Base-by-base conservation (phyloP, 1,140 invertebrate genomes). In the Drosophila subpulchrella region DNA sequence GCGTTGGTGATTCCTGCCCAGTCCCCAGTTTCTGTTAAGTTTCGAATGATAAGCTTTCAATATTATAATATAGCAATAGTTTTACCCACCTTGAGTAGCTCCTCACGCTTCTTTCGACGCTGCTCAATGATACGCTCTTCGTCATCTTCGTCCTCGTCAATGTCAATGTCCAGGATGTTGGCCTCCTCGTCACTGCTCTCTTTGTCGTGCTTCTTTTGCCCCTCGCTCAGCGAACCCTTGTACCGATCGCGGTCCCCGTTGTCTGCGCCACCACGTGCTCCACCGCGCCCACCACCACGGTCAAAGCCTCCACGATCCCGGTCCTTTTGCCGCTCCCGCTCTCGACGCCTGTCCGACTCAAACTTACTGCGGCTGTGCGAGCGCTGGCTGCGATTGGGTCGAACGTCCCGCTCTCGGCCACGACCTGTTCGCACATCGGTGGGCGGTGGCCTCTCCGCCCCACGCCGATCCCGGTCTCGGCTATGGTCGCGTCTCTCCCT, bases 71-170 rank as follows among this genome's bases (percentile, higher is more conserved):
- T 15, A 10, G 5, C 2, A 42, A 4, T 1, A 42, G n/a, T 10
- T 12, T 10, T 41, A 53, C 61, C 44, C 93, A 97, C 96, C 94
- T 97, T 97, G 38, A 98, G 91, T 3, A 99, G 93, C 91, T 97
- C 97, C 93, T 98, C 97, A 47, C 98, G 94, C 91, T 98, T 96
- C 92, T 97, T 97, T 70, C 98, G 94, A 78, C 97, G 94, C 86
- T 95, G 95, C 91, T 98, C 97, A 92, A 99, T 99, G 83, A 99
- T 97, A 66, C 96, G 95, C 92, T 99, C 97, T 91, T 98, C 98
- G 92, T 98, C 97, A 92, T 98, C 98, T 72, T 98, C 98, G 68
- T 99, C 98, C 47, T 97, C 96, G 68, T 96, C 95, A 70, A 97
- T 96, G 51, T 97, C 95, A 65, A 97, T 95, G 61, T 96, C 94